A percentile compares a stretch with the other conserved stretches of the same genome.
These are phyloP conservation scores for Matsumyia berberina DNA, from an alignment of 2,888 invertebrate genomes.

Conservation along the genomic window DNA sequence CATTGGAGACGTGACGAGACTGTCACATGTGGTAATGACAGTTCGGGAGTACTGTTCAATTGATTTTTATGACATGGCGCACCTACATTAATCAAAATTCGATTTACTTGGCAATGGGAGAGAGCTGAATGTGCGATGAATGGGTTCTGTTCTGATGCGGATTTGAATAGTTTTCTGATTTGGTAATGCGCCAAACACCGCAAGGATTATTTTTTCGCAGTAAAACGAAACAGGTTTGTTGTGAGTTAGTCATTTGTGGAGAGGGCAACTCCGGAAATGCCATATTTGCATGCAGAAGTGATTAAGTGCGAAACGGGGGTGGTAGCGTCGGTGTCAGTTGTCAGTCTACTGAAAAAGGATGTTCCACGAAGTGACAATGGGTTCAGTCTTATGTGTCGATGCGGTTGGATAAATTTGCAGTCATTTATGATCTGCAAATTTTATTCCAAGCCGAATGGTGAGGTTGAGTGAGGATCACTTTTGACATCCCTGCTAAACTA, in stretches of 20 bases:
- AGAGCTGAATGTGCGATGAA: conserved; percentile 12
- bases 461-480: no score
- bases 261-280: conserved; percentile 55
- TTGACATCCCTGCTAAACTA: no score
- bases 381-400: no score
- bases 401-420: no score
- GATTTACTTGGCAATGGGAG: conserved; percentile 16
- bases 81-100: conserved; percentile 36
- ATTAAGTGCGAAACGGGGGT: conserved; percentile 50
- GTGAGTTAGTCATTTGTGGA: conserved; percentile 16
- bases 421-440: no score
- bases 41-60: neutral
- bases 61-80: conserved; percentile 28
- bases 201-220: conserved; percentile 26
- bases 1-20: conserved; percentile 25
- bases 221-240: conserved; percentile 18
- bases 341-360: neutral
- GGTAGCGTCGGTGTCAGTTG: conserved; percentile 15
- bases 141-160: conserved; percentile 6
- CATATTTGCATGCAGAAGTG: conserved; percentile 47
- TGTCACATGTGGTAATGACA: conserved; percentile 20
- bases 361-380: no score
- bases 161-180: conserved; percentile 6
- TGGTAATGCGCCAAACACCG: conserved; percentile 16
- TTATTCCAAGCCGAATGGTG: no score